Conservation (phyloP, 2,113 vertebrate genomes). For the Macaca nemestrina region DNA sequence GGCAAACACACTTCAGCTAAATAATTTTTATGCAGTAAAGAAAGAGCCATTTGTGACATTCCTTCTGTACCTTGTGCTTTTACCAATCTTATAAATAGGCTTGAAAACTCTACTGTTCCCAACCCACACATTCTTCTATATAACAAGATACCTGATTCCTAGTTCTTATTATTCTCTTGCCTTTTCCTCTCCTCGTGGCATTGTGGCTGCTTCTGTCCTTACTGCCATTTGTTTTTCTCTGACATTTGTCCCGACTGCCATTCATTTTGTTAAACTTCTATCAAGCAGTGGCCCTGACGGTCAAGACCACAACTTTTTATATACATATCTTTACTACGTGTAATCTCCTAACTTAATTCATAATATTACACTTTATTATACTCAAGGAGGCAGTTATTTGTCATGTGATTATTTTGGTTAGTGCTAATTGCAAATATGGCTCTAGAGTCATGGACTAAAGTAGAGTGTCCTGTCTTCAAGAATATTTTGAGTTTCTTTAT, state of each 20-base stretch:
- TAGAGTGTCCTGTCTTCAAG: neutral
- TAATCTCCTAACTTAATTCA: neutral
- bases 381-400: neutral
- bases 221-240: neutral
- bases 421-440: neutral
- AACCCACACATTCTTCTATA: neutral
- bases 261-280: neutral
- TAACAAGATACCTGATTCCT: neutral
- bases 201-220: neutral
- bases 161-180: neutral
- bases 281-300: neutral
- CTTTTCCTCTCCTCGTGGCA: neutral
- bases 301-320: neutral
- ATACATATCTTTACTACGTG: neutral
- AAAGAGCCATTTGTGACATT: conserved; percentile 47
- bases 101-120: neutral
- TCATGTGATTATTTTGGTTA: neutral
- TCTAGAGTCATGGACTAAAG: neutral
- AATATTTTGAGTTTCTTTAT: neutral
- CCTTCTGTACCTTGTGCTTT: conserved; percentile 27
- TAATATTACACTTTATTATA: neutral
- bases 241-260: neutral
- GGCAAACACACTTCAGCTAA: conserved; percentile 53
- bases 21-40: conserved; percentile 44
- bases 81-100: conserved; percentile 13